These are phyloP conservation scores for Mus spretus DNA, from an alignment of 2,797 vertebrate species.

Conservation along the genomic window DNA sequence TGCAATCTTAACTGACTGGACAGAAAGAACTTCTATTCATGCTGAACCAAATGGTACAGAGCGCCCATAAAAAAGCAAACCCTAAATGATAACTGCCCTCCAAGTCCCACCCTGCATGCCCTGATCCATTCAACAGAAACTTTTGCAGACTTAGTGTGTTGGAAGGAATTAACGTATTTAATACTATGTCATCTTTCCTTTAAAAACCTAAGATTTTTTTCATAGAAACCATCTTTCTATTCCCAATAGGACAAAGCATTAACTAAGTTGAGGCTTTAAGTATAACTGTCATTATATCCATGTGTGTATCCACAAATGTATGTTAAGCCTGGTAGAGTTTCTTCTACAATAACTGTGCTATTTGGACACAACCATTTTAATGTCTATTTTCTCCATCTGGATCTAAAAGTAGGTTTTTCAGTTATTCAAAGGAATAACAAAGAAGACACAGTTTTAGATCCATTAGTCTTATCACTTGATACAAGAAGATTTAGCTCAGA, in stretches of 20 bases:
- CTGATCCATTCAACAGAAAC: background rate
- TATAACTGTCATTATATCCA: background rate
- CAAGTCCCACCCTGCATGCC: background rate
- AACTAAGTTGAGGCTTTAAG: constrained; percentile 26
- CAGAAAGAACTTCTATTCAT: background rate
- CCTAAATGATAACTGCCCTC: background rate
- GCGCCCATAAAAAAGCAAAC: background rate
- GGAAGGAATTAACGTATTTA: background rate
- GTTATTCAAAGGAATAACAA: constrained; percentile 16
- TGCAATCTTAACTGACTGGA: background rate
- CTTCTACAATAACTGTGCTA: background rate
- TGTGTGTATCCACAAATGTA: background rate
- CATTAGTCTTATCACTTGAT: background rate
- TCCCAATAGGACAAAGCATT: background rate
- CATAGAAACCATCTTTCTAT: constrained; percentile 22
- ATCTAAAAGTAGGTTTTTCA: background rate
- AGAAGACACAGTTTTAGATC: background rate
- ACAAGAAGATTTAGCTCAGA: background rate
- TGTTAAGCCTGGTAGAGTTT: background rate
- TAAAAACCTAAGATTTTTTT: background rate
- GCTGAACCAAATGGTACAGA: background rate
- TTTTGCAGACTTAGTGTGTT: constrained; percentile 13
- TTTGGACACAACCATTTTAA: background rate
- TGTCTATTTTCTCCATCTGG: background rate
- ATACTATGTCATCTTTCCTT: background rate